Conservation (phyloP, 2,888 invertebrate species). For the Orthonychiurus folsomi region DNA sequence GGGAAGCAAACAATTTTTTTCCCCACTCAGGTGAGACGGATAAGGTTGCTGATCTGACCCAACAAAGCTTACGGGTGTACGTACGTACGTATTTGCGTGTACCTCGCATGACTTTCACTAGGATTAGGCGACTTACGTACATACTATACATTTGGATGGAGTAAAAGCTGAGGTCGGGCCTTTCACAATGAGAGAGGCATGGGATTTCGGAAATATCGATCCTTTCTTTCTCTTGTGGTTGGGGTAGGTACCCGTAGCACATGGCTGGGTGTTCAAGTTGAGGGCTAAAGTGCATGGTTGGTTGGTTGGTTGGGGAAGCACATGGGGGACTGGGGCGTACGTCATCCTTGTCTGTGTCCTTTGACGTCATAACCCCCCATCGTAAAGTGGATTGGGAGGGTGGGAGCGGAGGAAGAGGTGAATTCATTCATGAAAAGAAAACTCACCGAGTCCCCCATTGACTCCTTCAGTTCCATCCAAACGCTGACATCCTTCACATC, state of each 20-base stretch:
- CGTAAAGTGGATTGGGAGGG: slow-evolving; percentile 22
- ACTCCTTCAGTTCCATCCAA: slow-evolving; percentile 14
- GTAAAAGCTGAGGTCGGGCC: no score
- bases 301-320: background rate
- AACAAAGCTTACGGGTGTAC: no score
- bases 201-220: no score
- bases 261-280: background rate
- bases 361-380: slow-evolving; percentile 40
- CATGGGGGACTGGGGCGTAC: slow-evolving; percentile 15
- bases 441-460: background rate
- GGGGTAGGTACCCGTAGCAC: background rate
- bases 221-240: no score
- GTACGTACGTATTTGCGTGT: no score
- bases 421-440: slow-evolving; percentile 40
- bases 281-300: background rate
- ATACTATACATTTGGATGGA: no score
- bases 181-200: no score
- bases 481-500: slow-evolving; percentile 25
- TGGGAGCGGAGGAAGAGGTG: slow-evolving; percentile 34
- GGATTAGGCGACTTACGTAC: no score
- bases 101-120: no score
- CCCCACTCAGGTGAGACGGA: no score
- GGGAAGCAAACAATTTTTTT: no score
- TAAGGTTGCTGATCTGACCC: no score
- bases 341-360: slow-evolving; percentile 27